Evolutionary conservation across 2,113 vertebrate species (phyloP).

Genomic region (Chaetorhynchus papuensis): DNA sequence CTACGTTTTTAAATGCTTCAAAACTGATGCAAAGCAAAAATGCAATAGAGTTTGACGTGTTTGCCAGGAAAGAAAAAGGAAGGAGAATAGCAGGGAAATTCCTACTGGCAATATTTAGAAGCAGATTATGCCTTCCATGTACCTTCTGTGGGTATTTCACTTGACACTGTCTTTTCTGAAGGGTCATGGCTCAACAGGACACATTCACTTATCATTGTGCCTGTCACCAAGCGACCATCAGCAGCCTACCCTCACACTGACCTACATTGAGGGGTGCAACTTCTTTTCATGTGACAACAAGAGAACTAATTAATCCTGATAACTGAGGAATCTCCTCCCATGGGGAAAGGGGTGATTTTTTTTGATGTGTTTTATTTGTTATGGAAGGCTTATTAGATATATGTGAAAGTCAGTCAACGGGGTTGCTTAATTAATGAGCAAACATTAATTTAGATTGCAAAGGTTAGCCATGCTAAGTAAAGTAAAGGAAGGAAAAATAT

Average conservation of each 20-base stretch:
- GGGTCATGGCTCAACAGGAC: constrained; percentile 67
- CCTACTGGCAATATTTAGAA: constrained; percentile 51
- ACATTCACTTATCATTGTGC: constrained; percentile 64
- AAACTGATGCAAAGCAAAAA: not conserved
- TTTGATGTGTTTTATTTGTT: not conserved
- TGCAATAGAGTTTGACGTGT: constrained; percentile 32
- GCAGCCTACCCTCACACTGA: constrained; percentile 69
- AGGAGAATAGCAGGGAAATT: constrained; percentile 28
- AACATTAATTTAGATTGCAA: not conserved
- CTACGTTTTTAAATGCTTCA: constrained; percentile 10
- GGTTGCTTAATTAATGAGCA: not conserved
- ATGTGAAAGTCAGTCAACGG: not conserved
- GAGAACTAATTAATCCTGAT: constrained; percentile 65
- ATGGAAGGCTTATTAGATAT: not conserved
- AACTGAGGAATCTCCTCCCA: constrained; percentile 41
- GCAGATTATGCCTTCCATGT: not conserved
- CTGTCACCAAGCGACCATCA: constrained; percentile 65
- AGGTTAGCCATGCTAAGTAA: not conserved
- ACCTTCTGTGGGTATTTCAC: constrained; percentile 35
- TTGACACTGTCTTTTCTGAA: constrained; percentile 59
- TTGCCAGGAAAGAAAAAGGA: constrained; percentile 30
- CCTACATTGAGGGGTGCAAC: constrained; percentile 44
- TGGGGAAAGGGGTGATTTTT: not conserved
- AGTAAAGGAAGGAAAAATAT: not conserved
- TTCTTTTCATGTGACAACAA: constrained; percentile 71